These are phyloP conservation scores for Hyalella azteca DNA, from an alignment of 2,888 invertebrate species.

Conservation along the genomic window DNA sequence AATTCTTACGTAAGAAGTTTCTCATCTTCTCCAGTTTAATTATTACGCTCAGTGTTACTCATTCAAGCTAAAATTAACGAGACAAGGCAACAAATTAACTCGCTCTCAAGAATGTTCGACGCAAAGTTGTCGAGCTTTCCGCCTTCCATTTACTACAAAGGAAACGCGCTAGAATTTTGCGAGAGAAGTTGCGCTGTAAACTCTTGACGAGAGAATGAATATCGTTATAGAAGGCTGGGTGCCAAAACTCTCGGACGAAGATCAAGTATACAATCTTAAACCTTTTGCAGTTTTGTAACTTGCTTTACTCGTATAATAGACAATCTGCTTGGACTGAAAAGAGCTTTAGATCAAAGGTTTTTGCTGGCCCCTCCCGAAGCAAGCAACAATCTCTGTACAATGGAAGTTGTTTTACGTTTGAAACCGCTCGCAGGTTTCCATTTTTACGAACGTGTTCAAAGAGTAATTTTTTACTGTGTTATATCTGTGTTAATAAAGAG, in stretches of 20 bases:
- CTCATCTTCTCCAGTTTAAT: too few species aligned
- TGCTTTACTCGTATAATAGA: constrained; percentile 19
- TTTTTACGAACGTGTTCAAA: too few species aligned
- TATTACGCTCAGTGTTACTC: not conserved
- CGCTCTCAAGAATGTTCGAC: constrained; percentile 28
- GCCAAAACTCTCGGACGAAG: constrained; percentile 21
- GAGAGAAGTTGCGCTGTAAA: constrained; percentile 13
- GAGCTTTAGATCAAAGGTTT: constrained; percentile 6
- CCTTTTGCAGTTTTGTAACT: constrained; percentile 23
- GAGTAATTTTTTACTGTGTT: too few species aligned
- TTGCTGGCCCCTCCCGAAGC: not conserved
- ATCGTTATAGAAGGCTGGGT: not conserved
- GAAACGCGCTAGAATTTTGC: constrained; percentile 13
- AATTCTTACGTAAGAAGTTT: too few species aligned
- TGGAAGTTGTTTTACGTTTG: too few species aligned
- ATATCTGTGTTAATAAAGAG: too few species aligned
- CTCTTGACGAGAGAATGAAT: constrained; percentile 18
- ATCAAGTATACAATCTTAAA: constrained; percentile 28
- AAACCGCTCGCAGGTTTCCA: too few species aligned
- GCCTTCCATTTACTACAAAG: constrained; percentile 36
- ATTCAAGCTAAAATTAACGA: constrained; percentile 21
- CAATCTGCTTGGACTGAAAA: constrained; percentile 30
- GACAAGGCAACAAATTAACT: constrained; percentile 28
- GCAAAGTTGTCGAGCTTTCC: constrained; percentile 32
- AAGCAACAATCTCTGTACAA: too few species aligned